Evolutionary conservation across 1,140 invertebrate species (phyloP).

Genomic region (Trypoxylus dichotomus): DNA sequence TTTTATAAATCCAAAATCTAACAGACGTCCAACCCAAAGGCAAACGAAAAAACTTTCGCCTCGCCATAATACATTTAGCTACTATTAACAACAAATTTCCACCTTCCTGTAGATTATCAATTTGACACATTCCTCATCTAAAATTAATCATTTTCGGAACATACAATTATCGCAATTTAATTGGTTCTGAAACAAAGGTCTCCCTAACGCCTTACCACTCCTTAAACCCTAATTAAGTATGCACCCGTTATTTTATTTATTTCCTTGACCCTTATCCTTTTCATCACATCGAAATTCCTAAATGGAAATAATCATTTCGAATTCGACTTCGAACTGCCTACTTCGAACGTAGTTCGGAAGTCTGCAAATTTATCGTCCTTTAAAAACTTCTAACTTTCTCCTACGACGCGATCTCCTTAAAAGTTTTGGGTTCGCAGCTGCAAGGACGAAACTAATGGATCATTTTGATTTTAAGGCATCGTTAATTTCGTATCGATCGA

Average conservation of each 20-base stretch:
- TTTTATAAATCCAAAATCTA: no score
- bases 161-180: no score
- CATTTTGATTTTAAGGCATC: slow-evolving; percentile 20
- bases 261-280: background rate
- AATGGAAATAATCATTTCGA: slow-evolving; percentile 12
- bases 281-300: background rate
- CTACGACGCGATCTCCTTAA: background rate
- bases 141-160: no score
- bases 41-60: no score
- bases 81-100: no score
- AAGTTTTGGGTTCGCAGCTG: background rate
- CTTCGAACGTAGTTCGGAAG: background rate
- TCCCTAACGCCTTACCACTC: no score
- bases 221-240: background rate
- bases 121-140: no score
- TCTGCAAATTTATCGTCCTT: slow-evolving; percentile 2
- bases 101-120: no score
- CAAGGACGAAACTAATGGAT: slow-evolving; percentile 5
- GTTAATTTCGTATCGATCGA: slow-evolving; percentile 15
- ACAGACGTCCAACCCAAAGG: no score
- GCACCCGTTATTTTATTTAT: background rate
- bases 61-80: no score
- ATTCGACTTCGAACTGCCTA: slow-evolving; percentile 5
- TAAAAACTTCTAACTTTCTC: background rate
- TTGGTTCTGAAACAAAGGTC: no score